Base-by-base conservation (phyloP, 2,797 vertebrate genomes). In the Aulostomus chinensis region DNA sequence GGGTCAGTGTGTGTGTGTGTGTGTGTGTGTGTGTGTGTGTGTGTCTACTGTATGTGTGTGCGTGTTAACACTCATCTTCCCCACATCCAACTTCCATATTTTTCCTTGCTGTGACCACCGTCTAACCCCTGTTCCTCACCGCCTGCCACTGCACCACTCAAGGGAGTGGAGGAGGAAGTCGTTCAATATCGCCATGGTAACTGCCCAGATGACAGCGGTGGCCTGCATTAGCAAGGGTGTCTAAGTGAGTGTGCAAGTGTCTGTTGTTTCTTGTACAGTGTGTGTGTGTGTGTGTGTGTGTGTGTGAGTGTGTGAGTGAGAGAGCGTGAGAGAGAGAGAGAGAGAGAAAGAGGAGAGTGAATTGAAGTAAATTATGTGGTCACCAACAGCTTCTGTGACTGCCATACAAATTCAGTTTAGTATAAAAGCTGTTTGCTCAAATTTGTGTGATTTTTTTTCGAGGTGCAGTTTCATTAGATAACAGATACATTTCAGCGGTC, bases 101-200 rank as follows among this genome's bases (percentile, higher is more conserved):
- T n/a, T 50, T 64, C 56, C 58, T 17, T n/a, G 14, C 26, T 20
- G 17, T 52, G 35, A 58, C 58, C 67, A 56, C 24, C 0, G 10
- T 37, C 52, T 61, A 54, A 72, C 58, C 68, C 73, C 50, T 57
- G 36, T 47, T 24, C 24, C 49, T 31, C 12, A 18, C 34, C 9
- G 13, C 53, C 61, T 17, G 22, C 22, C 24, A 20, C 32, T 11
- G 14, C 1, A 4, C 48, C 42, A 35, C 48, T 69, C 55, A 12
- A 13, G 14, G 37, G 24, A 45, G n/a, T 12, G 36, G 43, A 36
- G 25, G 31, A 61, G 30, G 47, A 66, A 57, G 61, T 55, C n/a
- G 29, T 45, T 73, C 60, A 1, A 64, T 65, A 66, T 83, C 28
- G 13, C 73, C 70, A 83, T 80, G 66, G 66, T 58, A 76, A 83